Conservation (phyloP, 2,113 vertebrate genomes). For the Rhegmatorhina hoffmannsi region DNA sequence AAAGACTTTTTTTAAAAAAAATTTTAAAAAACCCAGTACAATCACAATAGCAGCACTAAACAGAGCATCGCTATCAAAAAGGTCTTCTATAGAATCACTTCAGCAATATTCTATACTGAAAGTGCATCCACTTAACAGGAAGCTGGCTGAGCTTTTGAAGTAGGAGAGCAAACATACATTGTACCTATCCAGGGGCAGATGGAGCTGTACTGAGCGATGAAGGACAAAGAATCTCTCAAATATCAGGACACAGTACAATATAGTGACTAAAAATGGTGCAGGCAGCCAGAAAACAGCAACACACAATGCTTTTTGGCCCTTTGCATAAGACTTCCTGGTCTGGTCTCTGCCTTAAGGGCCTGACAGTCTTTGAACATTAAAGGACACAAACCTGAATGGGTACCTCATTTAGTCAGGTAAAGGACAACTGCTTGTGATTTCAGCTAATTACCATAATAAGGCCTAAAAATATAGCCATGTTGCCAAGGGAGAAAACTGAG, state of each 20-base stretch:
- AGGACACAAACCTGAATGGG: neutral
- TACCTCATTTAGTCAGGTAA: neutral
- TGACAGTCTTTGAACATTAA: neutral
- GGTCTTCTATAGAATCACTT: neutral
- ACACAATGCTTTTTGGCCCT: neutral
- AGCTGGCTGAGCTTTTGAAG: neutral
- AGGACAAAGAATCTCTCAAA: neutral
- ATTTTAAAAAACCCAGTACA: fast-evolving
- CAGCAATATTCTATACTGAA: neutral
- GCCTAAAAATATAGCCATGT: neutral
- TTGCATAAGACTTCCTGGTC: neutral
- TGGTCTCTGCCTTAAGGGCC: neutral
- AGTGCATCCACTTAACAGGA: neutral
- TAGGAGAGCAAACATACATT: neutral
- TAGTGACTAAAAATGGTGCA: neutral
- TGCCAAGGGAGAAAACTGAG: neutral
- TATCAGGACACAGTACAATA: neutral
- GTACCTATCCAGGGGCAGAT: too few relatives aligned
- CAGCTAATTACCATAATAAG: neutral
- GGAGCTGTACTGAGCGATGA: neutral
- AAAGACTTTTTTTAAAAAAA: neutral
- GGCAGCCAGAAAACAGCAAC: neutral
- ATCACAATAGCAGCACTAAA: neutral
- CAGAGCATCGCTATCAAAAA: neutral
- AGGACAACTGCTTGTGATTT: neutral